Evolutionary conservation across 2,797 vertebrate species (phyloP).

Genomic region (Acestrorhynchus altus): DNA sequence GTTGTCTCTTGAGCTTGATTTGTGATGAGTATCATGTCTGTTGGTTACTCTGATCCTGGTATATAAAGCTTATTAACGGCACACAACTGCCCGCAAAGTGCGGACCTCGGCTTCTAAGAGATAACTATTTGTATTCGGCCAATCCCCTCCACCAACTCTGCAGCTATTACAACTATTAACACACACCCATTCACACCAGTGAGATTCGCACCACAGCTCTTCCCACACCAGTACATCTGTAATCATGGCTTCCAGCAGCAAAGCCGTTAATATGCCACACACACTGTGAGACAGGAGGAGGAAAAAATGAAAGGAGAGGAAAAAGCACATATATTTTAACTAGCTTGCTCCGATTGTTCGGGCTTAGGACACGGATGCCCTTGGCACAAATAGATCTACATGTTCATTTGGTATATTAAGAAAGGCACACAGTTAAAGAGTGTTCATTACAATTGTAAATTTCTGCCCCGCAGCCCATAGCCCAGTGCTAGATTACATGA

Average conservation of each 20-base stretch:
- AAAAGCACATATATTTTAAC: constrained; percentile 79
- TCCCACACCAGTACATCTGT: constrained; percentile 71
- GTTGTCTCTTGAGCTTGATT: no score
- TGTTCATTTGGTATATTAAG: constrained; percentile 97
- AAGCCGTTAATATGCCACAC: constrained; percentile 79
- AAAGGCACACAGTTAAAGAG: constrained; percentile 98
- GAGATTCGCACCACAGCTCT: constrained; percentile 72
- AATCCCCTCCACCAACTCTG: neutral
- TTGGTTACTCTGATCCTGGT: no score
- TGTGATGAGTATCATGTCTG: no score
- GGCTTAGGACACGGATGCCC: constrained; percentile 87
- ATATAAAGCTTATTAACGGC: no score
- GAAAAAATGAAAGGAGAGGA: constrained; percentile 48
- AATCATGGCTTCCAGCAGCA: constrained; percentile 76
- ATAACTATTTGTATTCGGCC: neutral
- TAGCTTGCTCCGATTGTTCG: constrained; percentile 85
- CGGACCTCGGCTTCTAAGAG: no score
- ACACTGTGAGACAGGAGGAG: constrained; percentile 73
- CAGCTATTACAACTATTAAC: constrained; percentile 1
- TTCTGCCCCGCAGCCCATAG: constrained; percentile 92
- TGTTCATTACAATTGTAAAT: constrained; percentile 99
- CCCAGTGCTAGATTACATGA: constrained; percentile 95
- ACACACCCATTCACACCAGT: constrained; percentile 45
- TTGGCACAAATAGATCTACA: constrained; percentile 93
- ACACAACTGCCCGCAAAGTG: no score